Conservation (phyloP, 2,113 vertebrate species). For the Scomber scombrus region DNA sequence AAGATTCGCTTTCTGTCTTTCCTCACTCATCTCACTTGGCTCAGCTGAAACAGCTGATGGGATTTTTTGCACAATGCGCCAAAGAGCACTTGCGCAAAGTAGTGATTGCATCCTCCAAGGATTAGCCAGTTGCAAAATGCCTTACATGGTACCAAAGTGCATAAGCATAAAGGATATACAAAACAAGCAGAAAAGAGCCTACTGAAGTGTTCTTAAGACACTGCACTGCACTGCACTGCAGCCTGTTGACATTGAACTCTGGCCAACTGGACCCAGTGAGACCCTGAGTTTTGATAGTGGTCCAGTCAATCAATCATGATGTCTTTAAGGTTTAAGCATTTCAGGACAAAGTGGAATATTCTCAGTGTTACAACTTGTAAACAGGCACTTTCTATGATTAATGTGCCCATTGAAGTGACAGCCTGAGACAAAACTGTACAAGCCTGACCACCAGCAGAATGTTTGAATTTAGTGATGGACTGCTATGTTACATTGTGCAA, state of each 20-base stretch:
- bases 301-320: constrained; percentile 9
- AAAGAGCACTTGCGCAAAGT: constrained; percentile 58
- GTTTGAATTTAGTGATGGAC: neutral
- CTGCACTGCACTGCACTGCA: neutral
- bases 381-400: neutral
- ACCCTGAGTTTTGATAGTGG: neutral
- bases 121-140: constrained; percentile 61
- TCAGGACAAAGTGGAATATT: constrained; percentile 4
- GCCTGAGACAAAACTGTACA: neutral
- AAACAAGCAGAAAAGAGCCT: constrained; percentile 17
- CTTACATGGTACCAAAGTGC: constrained; percentile 26
- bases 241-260: neutral
- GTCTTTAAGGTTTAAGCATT: neutral
- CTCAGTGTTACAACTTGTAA: neutral
- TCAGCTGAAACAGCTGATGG: constrained; percentile 67
- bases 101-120: constrained; percentile 65
- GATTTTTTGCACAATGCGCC: constrained; percentile 58
- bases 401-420: neutral
- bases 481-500: neutral
- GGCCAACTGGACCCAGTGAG: neutral
- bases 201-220: neutral
- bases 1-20: constrained; percentile 49
- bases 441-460: neutral
- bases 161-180: constrained; percentile 14
- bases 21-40: constrained; percentile 52